Conservation (phyloP, 2,113 vertebrate genomes). For the Phaethon lepturus region DNA sequence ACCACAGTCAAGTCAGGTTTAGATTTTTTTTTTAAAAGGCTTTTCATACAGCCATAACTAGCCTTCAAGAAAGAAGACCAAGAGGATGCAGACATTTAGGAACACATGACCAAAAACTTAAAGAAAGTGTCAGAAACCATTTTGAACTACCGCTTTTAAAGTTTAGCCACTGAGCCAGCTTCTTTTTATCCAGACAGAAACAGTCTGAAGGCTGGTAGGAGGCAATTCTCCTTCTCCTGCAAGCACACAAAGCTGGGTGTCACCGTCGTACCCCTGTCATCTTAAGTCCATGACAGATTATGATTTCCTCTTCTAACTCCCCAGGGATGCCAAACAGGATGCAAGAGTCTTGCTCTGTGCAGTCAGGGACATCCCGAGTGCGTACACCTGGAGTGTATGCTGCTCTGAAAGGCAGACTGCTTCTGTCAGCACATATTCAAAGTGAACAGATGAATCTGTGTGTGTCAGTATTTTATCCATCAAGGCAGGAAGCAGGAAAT, state of each 20-base stretch:
- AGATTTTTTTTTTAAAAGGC: neutral
- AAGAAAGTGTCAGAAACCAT: neutral
- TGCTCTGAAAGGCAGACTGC: conserved; percentile 36
- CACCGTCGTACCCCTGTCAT: neutral
- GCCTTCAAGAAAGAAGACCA: neutral
- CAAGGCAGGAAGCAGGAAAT: conserved; percentile 70
- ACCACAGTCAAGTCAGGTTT: neutral
- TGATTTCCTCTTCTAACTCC: conserved; percentile 11
- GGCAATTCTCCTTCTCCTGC: neutral
- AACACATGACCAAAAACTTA: neutral
- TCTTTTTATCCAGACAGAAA: neutral
- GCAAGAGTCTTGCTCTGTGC: neutral
- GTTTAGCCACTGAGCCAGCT: neutral
- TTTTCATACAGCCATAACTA: neutral
- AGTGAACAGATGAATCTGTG: conserved; percentile 38
- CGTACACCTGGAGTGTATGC: conserved; percentile 17
- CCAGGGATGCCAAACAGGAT: conserved; percentile 30
- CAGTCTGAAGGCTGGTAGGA: neutral
- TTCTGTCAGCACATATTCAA: conserved; percentile 65
- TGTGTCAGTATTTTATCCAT: conserved; percentile 58
- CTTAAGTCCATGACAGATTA: neutral
- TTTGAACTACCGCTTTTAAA: neutral
- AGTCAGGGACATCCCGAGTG: conserved; percentile 18
- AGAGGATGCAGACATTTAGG: neutral
- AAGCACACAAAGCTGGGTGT: neutral